Evolutionary conservation across 2,113 vertebrate genomes (phyloP), one percentile per base, ranked within the genome.

Genomic region (Thunnus thynnus): DNA sequence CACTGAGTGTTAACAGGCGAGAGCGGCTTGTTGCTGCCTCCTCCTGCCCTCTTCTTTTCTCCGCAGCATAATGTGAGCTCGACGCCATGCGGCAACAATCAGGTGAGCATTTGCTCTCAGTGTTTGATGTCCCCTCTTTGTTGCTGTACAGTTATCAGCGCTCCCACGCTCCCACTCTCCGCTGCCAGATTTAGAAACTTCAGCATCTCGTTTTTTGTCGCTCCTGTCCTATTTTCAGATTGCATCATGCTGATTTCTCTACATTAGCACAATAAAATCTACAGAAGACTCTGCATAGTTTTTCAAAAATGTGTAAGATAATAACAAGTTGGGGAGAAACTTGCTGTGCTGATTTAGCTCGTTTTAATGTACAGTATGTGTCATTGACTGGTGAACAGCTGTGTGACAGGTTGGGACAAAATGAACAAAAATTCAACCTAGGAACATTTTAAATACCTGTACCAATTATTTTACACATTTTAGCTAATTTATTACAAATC

Each of bases 1-100:
- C 88, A 0, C 85, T 77, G 86, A 78, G 84, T 70, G 88, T 89
- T 91, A 92, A 85, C 88, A 81, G 89, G 88, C 81, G 71, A 82
- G 87, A 86, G 87, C 80, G 54, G 72, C 85, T 78, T 4, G 72
- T 68, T 56, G 65, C 73, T 25, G 68, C 78, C 64, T 76, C 68
- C 54, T 71, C 67, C 71, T 62, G 76, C 82, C 71, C 80, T 66
- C 76, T 27, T 41, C 41, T 50, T 62, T 64, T 44, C 78, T 72
- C 72, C 20, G 25, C 76, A 13, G 69, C 32, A 66, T 13, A 46
- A 63, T 36, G 65, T 54, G 47, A 68, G 79, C 69, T 50, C 20
- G 3, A 41, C 65, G 61, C 68, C 61, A 25, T 18, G 80, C 62
- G 4, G 14, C 61, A 57, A 36, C 80, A 66, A 25, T 80, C 83